Base-by-base conservation (phyloP, 2,113 vertebrate genomes). In the Lates calcarifer region DNA sequence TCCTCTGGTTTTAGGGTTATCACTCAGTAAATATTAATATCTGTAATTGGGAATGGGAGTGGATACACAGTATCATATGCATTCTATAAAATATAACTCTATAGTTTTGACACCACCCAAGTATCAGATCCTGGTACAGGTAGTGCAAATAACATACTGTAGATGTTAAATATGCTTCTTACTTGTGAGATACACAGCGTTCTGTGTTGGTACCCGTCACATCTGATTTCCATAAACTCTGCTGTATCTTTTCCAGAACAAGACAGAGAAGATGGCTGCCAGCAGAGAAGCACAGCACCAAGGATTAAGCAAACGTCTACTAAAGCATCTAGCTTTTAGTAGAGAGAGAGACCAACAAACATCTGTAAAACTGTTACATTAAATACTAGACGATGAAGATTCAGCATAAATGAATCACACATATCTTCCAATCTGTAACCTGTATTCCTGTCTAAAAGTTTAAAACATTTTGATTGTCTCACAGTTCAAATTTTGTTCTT, bases 221-320 rank as follows among this genome's bases (percentile, higher is more conserved):
- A 47, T 75, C 45, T 75, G 56, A 85, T 84, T 79, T 74, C 28
- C 29, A 18, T 79, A 37, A 43, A 77, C 31, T 65, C 39, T 73
- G 57, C 35, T 58, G 29, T 64, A 53, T 90, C 49, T 67, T 71
- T 81, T 86, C 83, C 77, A 91, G 88, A 79, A 82, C 17, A 87
- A 79, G 81, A 69, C 65, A 65, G 76, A 66, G 67, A 85, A 7
- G 69, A 81, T 35, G 74, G n/a, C 84, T 56, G 37, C 63, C 76
- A 76, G 75, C 61, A 77, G 79, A 82, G 67, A 39, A 1, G 51
- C 60, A 63, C 58, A 15, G 61, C 37, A 58, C 79, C 55, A 56
- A 55, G 26, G 57, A 70, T 39, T 26, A 82, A 47, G 57, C 55
- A 24, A 53, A 37, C 22, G 5, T 74, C 79, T 26, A 2, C 47